These are phyloP conservation scores for Hydropotes inermis DNA, from an alignment of 2,113 vertebrate genomes.

Conservation along the genomic window DNA sequence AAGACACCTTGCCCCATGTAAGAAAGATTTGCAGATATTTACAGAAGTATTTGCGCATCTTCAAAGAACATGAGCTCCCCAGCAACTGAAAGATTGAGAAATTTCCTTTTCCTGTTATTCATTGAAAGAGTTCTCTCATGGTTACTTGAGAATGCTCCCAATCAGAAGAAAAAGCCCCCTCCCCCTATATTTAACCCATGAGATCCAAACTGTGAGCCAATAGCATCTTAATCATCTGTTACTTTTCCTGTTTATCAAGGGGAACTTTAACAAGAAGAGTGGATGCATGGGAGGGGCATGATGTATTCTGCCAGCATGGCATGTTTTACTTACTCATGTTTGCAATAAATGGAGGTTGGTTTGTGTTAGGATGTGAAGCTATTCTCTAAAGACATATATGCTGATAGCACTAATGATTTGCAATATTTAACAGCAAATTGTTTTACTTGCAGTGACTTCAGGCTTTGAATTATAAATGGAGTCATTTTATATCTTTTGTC, in stretches of 20 bases:
- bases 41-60: neutral
- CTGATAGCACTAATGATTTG: constrained; percentile 56
- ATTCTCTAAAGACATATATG: constrained; percentile 47
- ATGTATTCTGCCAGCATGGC: constrained; percentile 48
- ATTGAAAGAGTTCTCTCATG: neutral
- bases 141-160: neutral
- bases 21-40: neutral
- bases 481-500: constrained; percentile 61
- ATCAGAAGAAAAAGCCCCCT: neutral
- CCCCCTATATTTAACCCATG: rapidly evolving
- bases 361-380: constrained; percentile 41
- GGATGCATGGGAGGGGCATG: neutral
- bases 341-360: constrained; percentile 57
- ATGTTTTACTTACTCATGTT: neutral
- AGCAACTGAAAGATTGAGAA: neutral
- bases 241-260: neutral
- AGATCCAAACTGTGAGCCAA: neutral
- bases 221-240: neutral
- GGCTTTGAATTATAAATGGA: constrained; percentile 65
- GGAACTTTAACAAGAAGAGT: neutral
- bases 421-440: constrained; percentile 65
- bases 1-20: neutral
- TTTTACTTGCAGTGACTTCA: constrained; percentile 59
- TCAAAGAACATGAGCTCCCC: neutral
- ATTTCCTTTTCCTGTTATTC: neutral